A percentile compares a stretch with the other conserved stretches of the same genome.
phyloP scores from a whole-genome alignment of 2,888 invertebrate species.

The Tenthredo notha region DNA sequence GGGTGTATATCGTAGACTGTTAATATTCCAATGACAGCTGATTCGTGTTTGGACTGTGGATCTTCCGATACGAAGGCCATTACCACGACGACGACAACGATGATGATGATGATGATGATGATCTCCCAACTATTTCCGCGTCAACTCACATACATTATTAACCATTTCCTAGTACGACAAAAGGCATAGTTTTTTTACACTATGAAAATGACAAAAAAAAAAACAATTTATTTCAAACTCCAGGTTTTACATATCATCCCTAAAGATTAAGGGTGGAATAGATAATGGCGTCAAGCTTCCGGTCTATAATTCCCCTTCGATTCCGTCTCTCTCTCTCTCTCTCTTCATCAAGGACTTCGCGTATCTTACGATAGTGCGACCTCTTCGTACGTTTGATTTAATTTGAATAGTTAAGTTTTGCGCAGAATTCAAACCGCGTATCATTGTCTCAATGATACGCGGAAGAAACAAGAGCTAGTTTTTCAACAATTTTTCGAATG shows the following conservation, averaged over 20 bases:
- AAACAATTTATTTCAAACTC: constrained; percentile 21
- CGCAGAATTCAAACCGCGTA: background rate
- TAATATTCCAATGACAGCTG: constrained; percentile 72
- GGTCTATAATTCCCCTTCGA: background rate
- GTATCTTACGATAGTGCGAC: background rate
- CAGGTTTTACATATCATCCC: background rate
- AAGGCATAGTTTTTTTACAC: constrained; percentile 23
- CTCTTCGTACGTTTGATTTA: background rate
- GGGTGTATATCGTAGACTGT: constrained; percentile 5
- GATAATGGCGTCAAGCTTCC: background rate
- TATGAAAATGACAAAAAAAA: background rate
- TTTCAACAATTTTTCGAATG: background rate
- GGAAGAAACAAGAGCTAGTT: constrained; percentile 11
- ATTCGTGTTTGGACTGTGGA: constrained; percentile 73
- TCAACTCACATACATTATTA: constrained; percentile 74
- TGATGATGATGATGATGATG: constrained; percentile 39
- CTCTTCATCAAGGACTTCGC: background rate
- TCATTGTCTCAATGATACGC: constrained; percentile 7
- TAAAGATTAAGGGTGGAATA: background rate
- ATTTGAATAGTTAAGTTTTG: background rate
- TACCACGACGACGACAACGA: constrained; percentile 55
- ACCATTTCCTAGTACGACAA: constrained; percentile 71
- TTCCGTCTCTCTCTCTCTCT: background rate
- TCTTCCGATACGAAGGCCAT: constrained; percentile 70
- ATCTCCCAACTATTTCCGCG: constrained; percentile 72